A percentile compares a stretch with the other conserved stretches of the same genome.
phyloP scores from a whole-genome alignment of 2,888 invertebrate genomes.

The Bugulina stolonifera region DNA sequence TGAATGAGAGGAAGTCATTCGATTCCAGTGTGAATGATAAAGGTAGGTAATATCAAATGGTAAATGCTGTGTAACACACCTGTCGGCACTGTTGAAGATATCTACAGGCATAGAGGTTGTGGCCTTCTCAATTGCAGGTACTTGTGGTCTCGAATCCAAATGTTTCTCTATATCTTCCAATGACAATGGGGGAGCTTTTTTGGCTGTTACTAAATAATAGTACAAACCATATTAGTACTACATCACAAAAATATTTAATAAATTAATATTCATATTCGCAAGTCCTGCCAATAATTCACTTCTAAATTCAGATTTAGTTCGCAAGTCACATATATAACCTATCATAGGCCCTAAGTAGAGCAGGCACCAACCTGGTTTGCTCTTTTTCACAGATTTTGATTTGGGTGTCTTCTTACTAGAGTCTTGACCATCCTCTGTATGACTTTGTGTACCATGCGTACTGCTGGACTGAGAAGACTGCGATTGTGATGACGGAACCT shows the following conservation, averaged over 20 bases:
- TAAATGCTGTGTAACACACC: no score
- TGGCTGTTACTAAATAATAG: neutral
- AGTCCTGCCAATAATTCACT: no score
- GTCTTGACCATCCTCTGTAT: conserved; percentile 4
- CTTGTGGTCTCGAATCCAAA: conserved; percentile 68
- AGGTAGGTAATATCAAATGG: no score
- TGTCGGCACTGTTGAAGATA: conserved; percentile 77
- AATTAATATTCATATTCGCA: no score
- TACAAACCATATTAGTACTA: no score
- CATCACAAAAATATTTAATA: no score
- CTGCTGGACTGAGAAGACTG: neutral
- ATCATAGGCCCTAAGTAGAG: no score
- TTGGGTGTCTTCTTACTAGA: neutral
- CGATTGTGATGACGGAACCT: neutral
- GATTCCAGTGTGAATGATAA: no score
- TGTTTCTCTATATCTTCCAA: conserved; percentile 85
- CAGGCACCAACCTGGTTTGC: neutral
- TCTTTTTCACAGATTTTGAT: conserved; percentile 1
- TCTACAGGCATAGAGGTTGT: conserved; percentile 84
- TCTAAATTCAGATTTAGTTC: no score
- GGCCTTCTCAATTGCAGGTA: conserved; percentile 64
- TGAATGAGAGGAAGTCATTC: no score
- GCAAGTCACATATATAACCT: no score
- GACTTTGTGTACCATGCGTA: neutral
- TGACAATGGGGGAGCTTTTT: conserved; percentile 66